These are phyloP conservation scores for Sinelater perroti DNA, from an alignment of 2,888 invertebrate species.

Conservation along the genomic window DNA sequence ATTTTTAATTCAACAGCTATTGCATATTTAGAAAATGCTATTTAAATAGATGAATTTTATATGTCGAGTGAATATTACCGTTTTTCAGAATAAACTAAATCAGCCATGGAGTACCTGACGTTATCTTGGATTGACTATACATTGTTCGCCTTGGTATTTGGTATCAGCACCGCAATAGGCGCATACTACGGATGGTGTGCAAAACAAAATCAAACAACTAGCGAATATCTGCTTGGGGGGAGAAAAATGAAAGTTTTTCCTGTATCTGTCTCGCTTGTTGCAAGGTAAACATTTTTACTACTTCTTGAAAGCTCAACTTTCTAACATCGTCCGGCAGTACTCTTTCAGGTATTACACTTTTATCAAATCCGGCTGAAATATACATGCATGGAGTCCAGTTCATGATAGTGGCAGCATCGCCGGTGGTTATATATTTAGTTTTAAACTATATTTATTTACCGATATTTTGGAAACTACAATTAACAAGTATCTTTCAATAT, in stretches of 20 bases:
- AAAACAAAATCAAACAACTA: constrained; percentile 68
- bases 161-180: too few relatives aligned
- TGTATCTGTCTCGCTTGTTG: constrained; percentile 74
- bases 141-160: too few relatives aligned
- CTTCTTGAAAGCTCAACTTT: too few relatives aligned
- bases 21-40: too few relatives aligned
- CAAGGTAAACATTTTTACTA: constrained; percentile 66
- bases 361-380: constrained; percentile 76
- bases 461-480: constrained; percentile 74
- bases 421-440: constrained; percentile 52
- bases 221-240: constrained; percentile 75
- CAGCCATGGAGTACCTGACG: too few relatives aligned
- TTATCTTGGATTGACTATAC: too few relatives aligned
- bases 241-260: constrained; percentile 75
- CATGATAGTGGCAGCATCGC: constrained; percentile 57
- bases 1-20: too few relatives aligned
- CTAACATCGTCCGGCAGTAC: too few relatives aligned
- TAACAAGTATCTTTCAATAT: constrained; percentile 70
- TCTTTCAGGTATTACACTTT: constrained; percentile 74
- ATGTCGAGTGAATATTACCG: too few relatives aligned
- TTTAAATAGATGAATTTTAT: too few relatives aligned
- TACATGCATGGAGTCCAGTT: constrained; percentile 74
- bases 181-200: constrained; percentile 63
- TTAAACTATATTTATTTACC: too few relatives aligned
- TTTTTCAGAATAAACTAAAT: too few relatives aligned